phyloP scores from a whole-genome alignment of 2,113 vertebrate genomes.

The Aptenodytes forsteri region DNA sequence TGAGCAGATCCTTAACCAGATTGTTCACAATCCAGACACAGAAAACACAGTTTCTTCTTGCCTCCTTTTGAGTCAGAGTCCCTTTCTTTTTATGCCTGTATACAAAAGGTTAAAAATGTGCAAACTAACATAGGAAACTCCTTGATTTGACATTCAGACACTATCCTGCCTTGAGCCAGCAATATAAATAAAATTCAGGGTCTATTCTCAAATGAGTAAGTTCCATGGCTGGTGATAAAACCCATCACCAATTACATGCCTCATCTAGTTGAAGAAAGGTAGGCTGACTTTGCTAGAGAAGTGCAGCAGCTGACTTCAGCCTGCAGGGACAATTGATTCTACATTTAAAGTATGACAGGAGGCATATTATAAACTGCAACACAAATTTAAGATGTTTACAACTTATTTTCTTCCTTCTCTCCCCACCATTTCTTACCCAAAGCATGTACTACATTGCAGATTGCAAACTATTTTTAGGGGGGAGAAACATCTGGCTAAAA shows the following conservation, averaged over 20 bases:
- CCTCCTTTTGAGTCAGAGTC: background rate
- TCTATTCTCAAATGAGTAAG: background rate
- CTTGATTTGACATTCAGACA: background rate
- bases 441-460: background rate
- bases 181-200: background rate
- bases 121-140: background rate
- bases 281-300: constrained; percentile 3
- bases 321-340: constrained; percentile 1
- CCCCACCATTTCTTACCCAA: background rate
- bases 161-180: background rate
- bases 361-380: background rate
- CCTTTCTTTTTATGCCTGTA: background rate
- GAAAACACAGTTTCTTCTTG: background rate
- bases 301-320: background rate
- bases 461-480: background rate
- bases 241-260: constrained; percentile 11
- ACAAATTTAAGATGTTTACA: background rate
- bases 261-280: constrained; percentile 40
- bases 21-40: background rate
- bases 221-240: background rate
- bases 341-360: background rate
- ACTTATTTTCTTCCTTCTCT: background rate
- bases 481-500: background rate
- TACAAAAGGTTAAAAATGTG: background rate
- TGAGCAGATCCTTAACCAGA: background rate